These are phyloP conservation scores for Drosophila orena DNA, from an alignment of 1,140 invertebrate species.

Conservation along the genomic window DNA sequence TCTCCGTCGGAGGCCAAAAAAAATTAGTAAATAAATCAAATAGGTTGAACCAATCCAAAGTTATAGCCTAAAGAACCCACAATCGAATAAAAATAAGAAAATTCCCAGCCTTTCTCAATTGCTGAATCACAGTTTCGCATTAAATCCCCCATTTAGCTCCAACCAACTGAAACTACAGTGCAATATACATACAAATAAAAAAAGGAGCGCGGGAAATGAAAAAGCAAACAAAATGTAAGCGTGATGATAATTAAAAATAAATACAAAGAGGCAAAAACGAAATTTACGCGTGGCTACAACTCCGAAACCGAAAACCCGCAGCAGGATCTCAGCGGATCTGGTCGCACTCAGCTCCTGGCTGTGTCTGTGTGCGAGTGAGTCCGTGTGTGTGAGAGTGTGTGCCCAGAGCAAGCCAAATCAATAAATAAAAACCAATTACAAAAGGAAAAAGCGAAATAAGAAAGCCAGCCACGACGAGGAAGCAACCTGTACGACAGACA, in stretches of 20 bases:
- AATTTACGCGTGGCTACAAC: constrained; percentile 49
- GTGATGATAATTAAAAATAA: constrained; percentile 65
- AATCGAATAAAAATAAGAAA: neutral
- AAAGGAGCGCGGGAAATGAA: constrained; percentile 44
- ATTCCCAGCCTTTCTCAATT: constrained; percentile 37
- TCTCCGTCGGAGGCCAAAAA: neutral
- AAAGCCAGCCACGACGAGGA: constrained; percentile 13
- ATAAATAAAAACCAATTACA: constrained; percentile 79
- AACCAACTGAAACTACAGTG: constrained; percentile 51
- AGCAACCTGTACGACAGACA: constrained; percentile 19
- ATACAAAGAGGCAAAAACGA: constrained; percentile 43
- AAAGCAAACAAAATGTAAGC: constrained; percentile 69
- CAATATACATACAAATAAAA: constrained; percentile 41
- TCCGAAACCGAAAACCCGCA: constrained; percentile 45
- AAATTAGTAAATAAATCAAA: neutral
- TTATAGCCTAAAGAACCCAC: neutral
- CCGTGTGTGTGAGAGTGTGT: constrained; percentile 32
- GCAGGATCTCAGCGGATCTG: constrained; percentile 49
- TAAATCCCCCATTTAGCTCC: constrained; percentile 20
- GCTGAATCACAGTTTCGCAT: constrained; percentile 46
- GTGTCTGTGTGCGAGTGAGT: constrained; percentile 17
- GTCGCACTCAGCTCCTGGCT: constrained; percentile 54
- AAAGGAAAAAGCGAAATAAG: constrained; percentile 34
- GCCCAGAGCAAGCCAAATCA: constrained; percentile 57
- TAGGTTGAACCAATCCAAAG: too few species aligned